phyloP scores from a whole-genome alignment of 2,888 invertebrate species.

The Lamproptera curius region DNA sequence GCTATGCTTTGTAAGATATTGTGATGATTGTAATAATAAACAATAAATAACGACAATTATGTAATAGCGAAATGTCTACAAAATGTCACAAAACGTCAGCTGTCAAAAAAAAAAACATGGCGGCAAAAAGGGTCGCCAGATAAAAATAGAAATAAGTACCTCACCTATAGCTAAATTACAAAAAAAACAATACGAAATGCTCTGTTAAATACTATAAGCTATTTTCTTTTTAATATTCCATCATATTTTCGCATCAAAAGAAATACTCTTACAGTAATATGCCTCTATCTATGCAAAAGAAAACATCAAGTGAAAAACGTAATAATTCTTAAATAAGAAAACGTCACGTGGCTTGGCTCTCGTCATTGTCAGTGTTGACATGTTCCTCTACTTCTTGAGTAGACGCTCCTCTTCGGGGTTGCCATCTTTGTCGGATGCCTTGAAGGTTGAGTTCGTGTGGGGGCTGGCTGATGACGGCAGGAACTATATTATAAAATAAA shows the following conservation, averaged over 20 bases:
- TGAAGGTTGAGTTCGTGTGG: constrained; percentile 51
- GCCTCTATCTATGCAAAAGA: constrained; percentile 4
- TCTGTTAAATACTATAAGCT: constrained; percentile 19
- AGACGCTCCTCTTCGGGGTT: constrained; percentile 59
- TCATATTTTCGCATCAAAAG: not conserved
- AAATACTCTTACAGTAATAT: constrained; percentile 8
- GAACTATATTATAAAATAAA: too few species aligned
- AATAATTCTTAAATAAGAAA: not conserved
- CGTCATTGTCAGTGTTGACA: constrained; percentile 30
- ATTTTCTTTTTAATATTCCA: not conserved
- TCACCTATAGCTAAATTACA: constrained; percentile 18
- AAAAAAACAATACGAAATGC: constrained; percentile 14
- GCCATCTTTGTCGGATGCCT: constrained; percentile 34
- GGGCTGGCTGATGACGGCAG: constrained; percentile 50
- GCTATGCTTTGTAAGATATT: too few species aligned
- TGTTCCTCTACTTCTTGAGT: constrained; percentile 48
- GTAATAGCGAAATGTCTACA: not conserved
- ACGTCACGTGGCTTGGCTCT: constrained; percentile 5
- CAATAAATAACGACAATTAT: too few species aligned
- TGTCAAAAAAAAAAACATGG: constrained; percentile 17
- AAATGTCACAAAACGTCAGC: constrained; percentile 6
- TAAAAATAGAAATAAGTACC: constrained; percentile 20
- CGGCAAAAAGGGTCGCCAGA: constrained; percentile 11
- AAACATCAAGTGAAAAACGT: not conserved
- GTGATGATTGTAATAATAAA: constrained; percentile 12